Evolutionary conservation across 2,888 invertebrate genomes (phyloP).

Genomic region (Drosophila kambysellisi): DNA sequence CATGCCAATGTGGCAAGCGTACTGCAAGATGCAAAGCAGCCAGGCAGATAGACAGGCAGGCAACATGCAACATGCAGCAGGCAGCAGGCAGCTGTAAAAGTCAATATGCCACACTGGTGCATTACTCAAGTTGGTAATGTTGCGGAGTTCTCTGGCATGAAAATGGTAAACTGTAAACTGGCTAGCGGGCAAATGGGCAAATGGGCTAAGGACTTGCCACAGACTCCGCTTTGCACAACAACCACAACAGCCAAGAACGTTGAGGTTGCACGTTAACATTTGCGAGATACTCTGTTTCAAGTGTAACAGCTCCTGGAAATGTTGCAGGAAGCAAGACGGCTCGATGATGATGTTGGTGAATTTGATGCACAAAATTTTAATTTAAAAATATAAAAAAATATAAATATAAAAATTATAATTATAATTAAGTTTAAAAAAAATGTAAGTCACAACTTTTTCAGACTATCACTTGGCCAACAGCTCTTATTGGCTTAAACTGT

Average conservation of each 20-base stretch:
- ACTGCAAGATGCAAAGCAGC: slow-evolving; percentile 16
- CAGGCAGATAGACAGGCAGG: slow-evolving; percentile 4
- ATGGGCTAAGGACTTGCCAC: slow-evolving; percentile 32
- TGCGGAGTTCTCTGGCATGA: slow-evolving; percentile 40
- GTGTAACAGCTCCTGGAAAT: not conserved
- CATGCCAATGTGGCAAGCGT: slow-evolving; percentile 21
- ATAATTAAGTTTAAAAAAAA: no score
- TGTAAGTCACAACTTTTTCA: not conserved
- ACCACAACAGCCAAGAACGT: not conserved
- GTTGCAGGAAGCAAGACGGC: no score
- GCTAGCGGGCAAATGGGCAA: slow-evolving; percentile 17
- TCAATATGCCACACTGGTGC: slow-evolving; percentile 68
- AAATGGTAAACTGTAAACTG: slow-evolving; percentile 42
- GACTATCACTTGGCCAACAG: no score
- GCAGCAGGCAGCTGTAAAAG: slow-evolving; percentile 47
- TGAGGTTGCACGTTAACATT: not conserved
- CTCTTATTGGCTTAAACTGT: not conserved
- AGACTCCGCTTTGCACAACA: slow-evolving; percentile 3
- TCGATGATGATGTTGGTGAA: no score
- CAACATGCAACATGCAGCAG: slow-evolving; percentile 1
- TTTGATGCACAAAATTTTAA: no score
- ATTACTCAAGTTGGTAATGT: slow-evolving; percentile 71
- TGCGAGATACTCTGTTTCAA: not conserved
- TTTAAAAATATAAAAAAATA: no score
- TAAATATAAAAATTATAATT: no score